phyloP scores from a whole-genome alignment of 2,888 invertebrate species.

The Amblyjoppa proteus region DNA sequence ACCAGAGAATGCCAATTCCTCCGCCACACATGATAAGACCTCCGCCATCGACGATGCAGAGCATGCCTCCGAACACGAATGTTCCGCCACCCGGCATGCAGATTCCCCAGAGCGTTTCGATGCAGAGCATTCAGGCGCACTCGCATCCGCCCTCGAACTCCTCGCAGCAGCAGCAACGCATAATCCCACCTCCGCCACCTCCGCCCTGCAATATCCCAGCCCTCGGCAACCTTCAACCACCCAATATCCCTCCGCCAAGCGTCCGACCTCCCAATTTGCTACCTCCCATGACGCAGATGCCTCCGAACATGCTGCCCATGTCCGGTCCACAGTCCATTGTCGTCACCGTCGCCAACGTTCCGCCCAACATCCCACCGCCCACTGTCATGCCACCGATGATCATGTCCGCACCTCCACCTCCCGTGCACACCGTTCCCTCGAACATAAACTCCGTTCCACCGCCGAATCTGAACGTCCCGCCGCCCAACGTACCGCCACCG shows the following conservation, averaged over 20 bases:
- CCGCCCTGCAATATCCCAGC: constrained; percentile 80
- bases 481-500: constrained; percentile 75
- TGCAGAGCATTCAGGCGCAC: constrained; percentile 62
- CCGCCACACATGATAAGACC: constrained; percentile 74
- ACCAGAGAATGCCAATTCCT: constrained; percentile 77
- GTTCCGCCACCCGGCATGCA: constrained; percentile 78
- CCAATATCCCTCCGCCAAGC: constrained; percentile 79
- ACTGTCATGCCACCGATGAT: constrained; percentile 79
- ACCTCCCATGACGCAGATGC: constrained; percentile 81
- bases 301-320: constrained; percentile 79
- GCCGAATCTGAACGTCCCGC: constrained; percentile 82
- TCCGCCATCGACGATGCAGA: constrained; percentile 72
- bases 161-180: constrained; percentile 61
- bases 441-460: constrained; percentile 80
- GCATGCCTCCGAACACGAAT: constrained; percentile 81
- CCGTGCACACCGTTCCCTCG: constrained; percentile 77
- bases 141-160: constrained; percentile 40
- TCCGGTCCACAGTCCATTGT: constrained; percentile 76
- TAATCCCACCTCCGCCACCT: constrained; percentile 67
- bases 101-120: constrained; percentile 60
- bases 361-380: constrained; percentile 79
- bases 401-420: constrained; percentile 79
- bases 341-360: constrained; percentile 76
- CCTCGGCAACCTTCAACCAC: constrained; percentile 75
- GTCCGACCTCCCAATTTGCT: constrained; percentile 78